These are phyloP conservation scores for Gopherus flavomarginatus DNA, from an alignment of 2,113 vertebrate species.

Conservation along the genomic window DNA sequence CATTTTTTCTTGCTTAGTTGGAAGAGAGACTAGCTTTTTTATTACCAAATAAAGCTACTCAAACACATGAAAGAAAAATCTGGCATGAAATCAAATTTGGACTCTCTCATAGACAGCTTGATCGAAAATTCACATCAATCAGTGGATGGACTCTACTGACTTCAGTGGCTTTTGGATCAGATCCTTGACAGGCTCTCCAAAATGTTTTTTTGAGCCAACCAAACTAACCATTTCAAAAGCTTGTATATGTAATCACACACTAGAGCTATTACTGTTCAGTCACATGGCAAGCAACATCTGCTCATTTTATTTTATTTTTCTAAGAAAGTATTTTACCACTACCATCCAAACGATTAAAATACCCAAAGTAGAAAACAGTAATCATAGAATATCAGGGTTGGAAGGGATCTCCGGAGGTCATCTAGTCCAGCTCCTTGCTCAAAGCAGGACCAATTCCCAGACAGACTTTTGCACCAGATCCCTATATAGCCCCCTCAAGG, in stretches of 20 bases:
- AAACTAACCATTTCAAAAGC: not conserved
- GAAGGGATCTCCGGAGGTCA: too few species aligned
- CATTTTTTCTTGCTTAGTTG: not conserved
- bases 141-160: not conserved
- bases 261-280: not conserved
- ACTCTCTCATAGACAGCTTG: not conserved
- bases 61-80: not conserved
- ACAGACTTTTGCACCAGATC: too few species aligned
- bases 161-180: not conserved
- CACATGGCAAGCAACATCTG: not conserved
- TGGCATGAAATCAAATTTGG: not conserved
- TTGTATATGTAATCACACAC: not conserved
- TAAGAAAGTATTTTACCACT: not conserved
- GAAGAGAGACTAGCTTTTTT: not conserved
- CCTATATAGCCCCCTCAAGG: too few species aligned
- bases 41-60: not conserved
- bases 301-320: not conserved
- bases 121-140: not conserved
- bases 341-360: not conserved
- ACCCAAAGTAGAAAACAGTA: not conserved
- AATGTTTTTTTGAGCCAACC: not conserved
- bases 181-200: not conserved
- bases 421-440: too few species aligned
- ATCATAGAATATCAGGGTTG: too few species aligned
- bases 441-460: too few species aligned